phyloP scores from a whole-genome alignment of 2,888 invertebrate genomes.

The Chydorus sphaericus region DNA sequence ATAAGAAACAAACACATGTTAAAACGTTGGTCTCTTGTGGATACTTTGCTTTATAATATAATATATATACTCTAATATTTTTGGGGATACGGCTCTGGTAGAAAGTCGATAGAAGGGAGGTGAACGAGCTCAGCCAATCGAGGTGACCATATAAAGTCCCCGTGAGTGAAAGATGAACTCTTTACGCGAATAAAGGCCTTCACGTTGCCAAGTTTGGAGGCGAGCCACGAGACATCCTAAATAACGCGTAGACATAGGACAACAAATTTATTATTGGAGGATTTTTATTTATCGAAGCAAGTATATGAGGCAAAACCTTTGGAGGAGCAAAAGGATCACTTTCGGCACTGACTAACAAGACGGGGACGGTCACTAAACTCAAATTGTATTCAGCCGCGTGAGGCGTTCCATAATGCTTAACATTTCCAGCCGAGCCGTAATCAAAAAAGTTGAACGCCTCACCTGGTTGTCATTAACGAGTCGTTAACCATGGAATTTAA shows the following conservation, averaged over 20 bases:
- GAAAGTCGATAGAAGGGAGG: background rate
- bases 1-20: no score
- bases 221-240: slow-evolving; percentile 20
- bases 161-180: slow-evolving; percentile 16
- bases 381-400: slow-evolving; percentile 26
- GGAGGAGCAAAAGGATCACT: slow-evolving; percentile 28
- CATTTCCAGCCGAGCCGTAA: slow-evolving; percentile 16
- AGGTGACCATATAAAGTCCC: slow-evolving; percentile 18
- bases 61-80: no score
- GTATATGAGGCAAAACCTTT: no score
- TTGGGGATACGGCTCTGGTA: no score
- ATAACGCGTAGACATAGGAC: background rate
- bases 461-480: background rate
- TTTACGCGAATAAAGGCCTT: slow-evolving; percentile 11
- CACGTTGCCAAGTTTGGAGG: slow-evolving; percentile 33
- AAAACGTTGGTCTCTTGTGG: no score
- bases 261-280: background rate
- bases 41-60: no score
- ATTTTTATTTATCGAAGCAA: no score
- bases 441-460: slow-evolving; percentile 14
- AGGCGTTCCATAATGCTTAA: slow-evolving; percentile 20
- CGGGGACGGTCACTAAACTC: slow-evolving; percentile 24
- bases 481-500: background rate
- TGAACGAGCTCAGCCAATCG: background rate
- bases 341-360: slow-evolving; percentile 24